These are phyloP conservation scores for Leucoraja ocellata DNA, from an alignment of 2,797 vertebrate genomes.

Conservation along the genomic window DNA sequence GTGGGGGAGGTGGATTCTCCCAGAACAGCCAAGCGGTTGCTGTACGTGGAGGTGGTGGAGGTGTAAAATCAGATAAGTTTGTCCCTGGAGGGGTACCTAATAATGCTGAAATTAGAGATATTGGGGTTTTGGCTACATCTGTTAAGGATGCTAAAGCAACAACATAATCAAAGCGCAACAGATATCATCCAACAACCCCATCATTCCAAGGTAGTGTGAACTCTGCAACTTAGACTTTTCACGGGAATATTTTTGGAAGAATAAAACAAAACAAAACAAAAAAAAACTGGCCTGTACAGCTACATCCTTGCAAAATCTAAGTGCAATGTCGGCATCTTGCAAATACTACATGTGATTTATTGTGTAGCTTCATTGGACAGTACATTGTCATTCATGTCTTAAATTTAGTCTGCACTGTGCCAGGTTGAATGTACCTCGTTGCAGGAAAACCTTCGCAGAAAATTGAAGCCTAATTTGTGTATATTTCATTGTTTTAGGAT, in stretches of 20 bases:
- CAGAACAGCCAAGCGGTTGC: conserved; percentile 83
- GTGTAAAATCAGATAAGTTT: conserved; percentile 64
- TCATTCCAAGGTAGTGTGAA: conserved; percentile 71
- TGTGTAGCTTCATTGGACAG: conserved; percentile 71
- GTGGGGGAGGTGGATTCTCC: conserved; percentile 68
- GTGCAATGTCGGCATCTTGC: conserved; percentile 61
- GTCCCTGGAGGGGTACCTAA: conserved; percentile 37
- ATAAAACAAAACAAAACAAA: conserved; percentile 61
- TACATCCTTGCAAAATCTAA: conserved; percentile 56
- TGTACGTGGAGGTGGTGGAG: conserved; percentile 73
- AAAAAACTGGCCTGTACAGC: conserved; percentile 80
- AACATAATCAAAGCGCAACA: conserved; percentile 16
- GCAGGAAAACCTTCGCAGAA: conserved; percentile 51
- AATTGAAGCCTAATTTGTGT: conserved; percentile 65
- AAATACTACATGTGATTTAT: conserved; percentile 58
- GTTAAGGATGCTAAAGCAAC: conserved; percentile 67
- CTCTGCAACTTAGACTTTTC: conserved; percentile 57
- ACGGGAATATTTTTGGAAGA: conserved; percentile 69
- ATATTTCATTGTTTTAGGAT: conserved; percentile 62
- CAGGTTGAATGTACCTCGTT: conserved; percentile 73
- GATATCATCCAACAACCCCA: conserved; percentile 45
- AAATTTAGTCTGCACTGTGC: conserved; percentile 81
- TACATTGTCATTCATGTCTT: conserved; percentile 70
- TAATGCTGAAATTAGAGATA: conserved; percentile 35
- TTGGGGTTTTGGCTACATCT: conserved; percentile 30